A percentile compares a stretch with the other conserved stretches of the same genome.
phyloP scores from a whole-genome alignment of 2,888 invertebrate species.

The Frankliniella fusca region DNA sequence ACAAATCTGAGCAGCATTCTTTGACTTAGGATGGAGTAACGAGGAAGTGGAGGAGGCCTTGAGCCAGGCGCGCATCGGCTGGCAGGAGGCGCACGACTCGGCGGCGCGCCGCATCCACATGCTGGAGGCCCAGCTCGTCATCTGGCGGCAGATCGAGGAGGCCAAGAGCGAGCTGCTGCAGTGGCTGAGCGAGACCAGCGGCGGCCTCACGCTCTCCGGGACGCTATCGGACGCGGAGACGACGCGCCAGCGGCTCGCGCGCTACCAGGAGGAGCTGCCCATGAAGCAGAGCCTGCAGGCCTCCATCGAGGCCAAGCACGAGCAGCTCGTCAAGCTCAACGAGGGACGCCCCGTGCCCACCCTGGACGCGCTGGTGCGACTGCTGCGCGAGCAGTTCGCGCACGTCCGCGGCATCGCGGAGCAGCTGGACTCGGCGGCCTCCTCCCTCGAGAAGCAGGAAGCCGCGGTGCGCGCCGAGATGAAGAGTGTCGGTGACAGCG shows the following conservation, averaged over 20 bases:
- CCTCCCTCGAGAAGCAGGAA: constrained; percentile 70
- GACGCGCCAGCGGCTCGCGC: constrained; percentile 70
- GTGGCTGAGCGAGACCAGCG: constrained; percentile 81
- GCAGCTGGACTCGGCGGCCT: constrained; percentile 67
- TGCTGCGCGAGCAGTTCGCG: constrained; percentile 71
- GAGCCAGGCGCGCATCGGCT: constrained; percentile 56
- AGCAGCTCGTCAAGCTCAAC: constrained; percentile 72
- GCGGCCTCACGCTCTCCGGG: constrained; percentile 55
- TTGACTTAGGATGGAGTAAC: not conserved
- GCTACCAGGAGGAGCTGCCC: constrained; percentile 82
- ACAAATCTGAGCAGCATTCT: not conserved
- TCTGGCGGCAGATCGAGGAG: constrained; percentile 89
- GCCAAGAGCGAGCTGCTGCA: constrained; percentile 74
- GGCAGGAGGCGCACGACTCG: constrained; percentile 67
- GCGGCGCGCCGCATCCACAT: constrained; percentile 69
- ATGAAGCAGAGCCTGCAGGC: constrained; percentile 70
- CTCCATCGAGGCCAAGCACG: constrained; percentile 72
- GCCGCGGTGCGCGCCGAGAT: constrained; percentile 65
- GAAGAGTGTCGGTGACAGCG: constrained; percentile 64
- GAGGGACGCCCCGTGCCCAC: constrained; percentile 66
- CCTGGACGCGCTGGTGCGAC: constrained; percentile 60
- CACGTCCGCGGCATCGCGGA: constrained; percentile 68
- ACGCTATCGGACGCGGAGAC: constrained; percentile 68
- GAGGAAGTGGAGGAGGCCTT: constrained; percentile 31
- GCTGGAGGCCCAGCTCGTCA: constrained; percentile 81